These are phyloP conservation scores for Drosophila paulistorum DNA, from an alignment of 1,140 invertebrate genomes.

Conservation along the genomic window DNA sequence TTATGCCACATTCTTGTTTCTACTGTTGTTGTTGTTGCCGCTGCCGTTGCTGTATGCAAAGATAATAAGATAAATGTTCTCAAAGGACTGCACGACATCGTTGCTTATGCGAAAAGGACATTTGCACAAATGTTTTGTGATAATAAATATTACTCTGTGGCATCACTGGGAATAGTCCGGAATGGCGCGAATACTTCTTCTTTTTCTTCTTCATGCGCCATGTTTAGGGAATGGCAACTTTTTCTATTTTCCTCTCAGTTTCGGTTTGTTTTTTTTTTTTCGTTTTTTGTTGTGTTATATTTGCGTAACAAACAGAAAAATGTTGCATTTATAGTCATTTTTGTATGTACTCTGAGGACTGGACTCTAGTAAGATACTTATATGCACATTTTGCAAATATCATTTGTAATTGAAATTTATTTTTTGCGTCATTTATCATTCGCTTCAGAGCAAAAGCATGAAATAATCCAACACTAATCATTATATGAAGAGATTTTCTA, in stretches of 20 bases:
- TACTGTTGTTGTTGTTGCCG: slow-evolving; percentile 36
- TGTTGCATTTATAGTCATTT: slow-evolving; percentile 58
- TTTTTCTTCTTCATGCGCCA: slow-evolving; percentile 10
- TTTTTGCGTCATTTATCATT: slow-evolving; percentile 23
- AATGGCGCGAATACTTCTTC: slow-evolving; percentile 16
- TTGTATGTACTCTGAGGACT: slow-evolving; percentile 56
- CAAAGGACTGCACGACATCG: slow-evolving; percentile 78
- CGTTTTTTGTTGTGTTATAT: not conserved
- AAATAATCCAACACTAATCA: not conserved
- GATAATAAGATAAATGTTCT: slow-evolving; percentile 81
- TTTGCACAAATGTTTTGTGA: slow-evolving; percentile 81
- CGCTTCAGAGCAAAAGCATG: not conserved
- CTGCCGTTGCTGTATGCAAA: slow-evolving; percentile 68
- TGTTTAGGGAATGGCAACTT: slow-evolving; percentile 45
- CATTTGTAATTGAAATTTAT: slow-evolving; percentile 71
- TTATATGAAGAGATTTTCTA: not conserved
- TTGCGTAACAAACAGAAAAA: slow-evolving; percentile 33
- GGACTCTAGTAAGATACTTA: slow-evolving; percentile 19
- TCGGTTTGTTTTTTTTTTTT: not conserved
- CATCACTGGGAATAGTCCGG: slow-evolving; percentile 54
- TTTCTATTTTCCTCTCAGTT: slow-evolving; percentile 6
- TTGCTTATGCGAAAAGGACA: slow-evolving; percentile 77
- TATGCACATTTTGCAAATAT: slow-evolving; percentile 46
- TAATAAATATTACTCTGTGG: slow-evolving; percentile 80
- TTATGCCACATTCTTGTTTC: slow-evolving; percentile 65